Base-by-base conservation (phyloP, 2,797 vertebrate species). In the Sternotherus odoratus region DNA sequence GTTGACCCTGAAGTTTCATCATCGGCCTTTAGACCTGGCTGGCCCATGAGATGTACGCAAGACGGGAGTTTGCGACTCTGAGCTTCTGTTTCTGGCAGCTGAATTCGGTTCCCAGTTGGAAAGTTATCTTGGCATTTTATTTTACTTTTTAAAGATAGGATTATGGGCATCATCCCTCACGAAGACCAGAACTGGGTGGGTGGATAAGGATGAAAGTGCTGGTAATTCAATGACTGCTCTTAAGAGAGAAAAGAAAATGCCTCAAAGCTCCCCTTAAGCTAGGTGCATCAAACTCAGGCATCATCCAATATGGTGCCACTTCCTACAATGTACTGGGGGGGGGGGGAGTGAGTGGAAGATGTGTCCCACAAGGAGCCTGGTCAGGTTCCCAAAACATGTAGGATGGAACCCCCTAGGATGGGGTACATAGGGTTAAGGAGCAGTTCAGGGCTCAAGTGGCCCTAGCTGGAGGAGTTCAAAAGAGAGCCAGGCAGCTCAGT, bases 41-140 rank as follows among this genome's bases (percentile, higher is more conserved):
- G 3, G 66, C 36, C 82, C 85, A 7, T 0, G 0, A 50, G 36
- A 48, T 0, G 2, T 0, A 21, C 2, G 1, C 86, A 50, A 33
- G 92, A 8, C 0, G 12, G 6, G 51, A 36, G 33, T 43, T 36
- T 0, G 5, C 2, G 5, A 30, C 11, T n/a, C 24, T 0, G 26
- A 57, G 87, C 82, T 49, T 3, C 72, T 30, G 49, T 24, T 85
- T n/a, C 66, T 3, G 5, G 48, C 4, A 8, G 5, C 69, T 30
- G 39, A 4, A 0, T 11, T 69, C n/a, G 49, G 82, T 48, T 81
- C 48, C 1, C 1, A 15, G 4, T 0, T 3, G 33, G 19, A 19
- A 50, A 81, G 36, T 17, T 56, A 63, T 75, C 51, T 77, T 74
- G 43, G 50, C 51, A 0, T 89, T 77, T 75, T 50, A 13, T 49